Percentiles rank a stretch among this genome's conserved stretches.
phyloP scores from a whole-genome alignment of 1,140 invertebrate genomes.

The Popillia japonica region DNA sequence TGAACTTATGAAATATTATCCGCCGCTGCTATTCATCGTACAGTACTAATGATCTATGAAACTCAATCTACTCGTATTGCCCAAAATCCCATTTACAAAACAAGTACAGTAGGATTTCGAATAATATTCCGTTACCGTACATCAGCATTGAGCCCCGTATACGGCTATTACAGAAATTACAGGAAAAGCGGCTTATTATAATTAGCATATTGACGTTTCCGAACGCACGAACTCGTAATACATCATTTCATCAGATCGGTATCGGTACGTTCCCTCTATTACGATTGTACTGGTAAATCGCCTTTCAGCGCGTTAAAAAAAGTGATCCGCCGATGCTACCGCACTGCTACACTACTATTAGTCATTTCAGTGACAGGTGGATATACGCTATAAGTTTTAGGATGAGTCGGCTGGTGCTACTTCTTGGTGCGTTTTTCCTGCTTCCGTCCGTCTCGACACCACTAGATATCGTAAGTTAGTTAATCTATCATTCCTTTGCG shows the following conservation, averaged over 20 bases:
- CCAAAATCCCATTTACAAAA: background rate
- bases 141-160: background rate
- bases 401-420: slow-evolving; percentile 45
- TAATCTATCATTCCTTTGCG: slow-evolving; percentile 49
- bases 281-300: slow-evolving; percentile 2
- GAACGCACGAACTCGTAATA: background rate
- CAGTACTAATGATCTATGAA: background rate
- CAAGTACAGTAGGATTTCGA: background rate
- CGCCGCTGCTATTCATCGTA: background rate
- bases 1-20: no score
- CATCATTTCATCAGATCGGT: slow-evolving; percentile 15
- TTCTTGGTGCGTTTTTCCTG: slow-evolving; percentile 41
- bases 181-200: background rate
- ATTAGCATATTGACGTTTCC: slow-evolving; percentile 5
- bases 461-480: slow-evolving; percentile 53
- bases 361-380: slow-evolving; percentile 46
- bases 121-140: background rate
- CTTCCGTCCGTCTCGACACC: slow-evolving; percentile 47
- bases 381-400: slow-evolving; percentile 29
- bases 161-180: background rate
- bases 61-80: background rate
- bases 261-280: background rate
- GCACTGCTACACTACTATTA: slow-evolving; percentile 48
- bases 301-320: slow-evolving; percentile 27
- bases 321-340: background rate